phyloP scores from a whole-genome alignment of 2,797 vertebrate genomes.

The Orestias chungarensis region DNA sequence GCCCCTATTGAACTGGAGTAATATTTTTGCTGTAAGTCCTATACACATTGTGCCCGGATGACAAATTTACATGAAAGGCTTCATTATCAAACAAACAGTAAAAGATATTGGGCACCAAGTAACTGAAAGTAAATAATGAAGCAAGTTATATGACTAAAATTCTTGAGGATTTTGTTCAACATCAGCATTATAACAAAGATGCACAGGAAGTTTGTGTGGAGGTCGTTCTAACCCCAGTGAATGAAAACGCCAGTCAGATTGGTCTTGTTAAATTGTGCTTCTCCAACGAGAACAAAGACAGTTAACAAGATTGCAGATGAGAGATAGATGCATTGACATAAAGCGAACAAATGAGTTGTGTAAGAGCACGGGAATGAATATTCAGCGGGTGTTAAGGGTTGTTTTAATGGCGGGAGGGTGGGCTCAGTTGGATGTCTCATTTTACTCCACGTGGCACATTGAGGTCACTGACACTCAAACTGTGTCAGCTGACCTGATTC shows the following conservation, averaged over 20 bases:
- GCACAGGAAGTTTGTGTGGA: conserved; percentile 45
- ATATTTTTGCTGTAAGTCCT: not conserved
- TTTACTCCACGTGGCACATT: conserved; percentile 76
- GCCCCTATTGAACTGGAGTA: not conserved
- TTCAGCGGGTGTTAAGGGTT: conserved; percentile 20
- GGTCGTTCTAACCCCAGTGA: conserved; percentile 45
- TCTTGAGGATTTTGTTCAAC: conserved; percentile 68
- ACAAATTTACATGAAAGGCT: not conserved
- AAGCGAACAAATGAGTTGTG: conserved; percentile 41
- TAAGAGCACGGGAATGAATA: conserved; percentile 12
- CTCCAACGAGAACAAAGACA: conserved; percentile 35
- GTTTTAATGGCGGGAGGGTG: conserved; percentile 9
- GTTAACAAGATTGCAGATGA: conserved; percentile 22
- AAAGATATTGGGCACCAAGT: conserved; percentile 6
- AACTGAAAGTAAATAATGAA: conserved; percentile 57
- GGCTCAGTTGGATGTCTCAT: conserved; percentile 41
- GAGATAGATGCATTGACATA: conserved; percentile 36
- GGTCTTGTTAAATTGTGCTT: conserved; percentile 23
- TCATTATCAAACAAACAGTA: not conserved
- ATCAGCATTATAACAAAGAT: conserved; percentile 68
- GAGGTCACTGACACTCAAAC: conserved; percentile 71
- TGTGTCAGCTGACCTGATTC: conserved; percentile 57
- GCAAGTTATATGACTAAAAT: conserved; percentile 39
- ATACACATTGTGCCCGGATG: not conserved
- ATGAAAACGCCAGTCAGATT: conserved; percentile 40